These are phyloP conservation scores for Lasioglossum villosulum DNA, from an alignment of 2,888 invertebrate genomes.

Conservation along the genomic window DNA sequence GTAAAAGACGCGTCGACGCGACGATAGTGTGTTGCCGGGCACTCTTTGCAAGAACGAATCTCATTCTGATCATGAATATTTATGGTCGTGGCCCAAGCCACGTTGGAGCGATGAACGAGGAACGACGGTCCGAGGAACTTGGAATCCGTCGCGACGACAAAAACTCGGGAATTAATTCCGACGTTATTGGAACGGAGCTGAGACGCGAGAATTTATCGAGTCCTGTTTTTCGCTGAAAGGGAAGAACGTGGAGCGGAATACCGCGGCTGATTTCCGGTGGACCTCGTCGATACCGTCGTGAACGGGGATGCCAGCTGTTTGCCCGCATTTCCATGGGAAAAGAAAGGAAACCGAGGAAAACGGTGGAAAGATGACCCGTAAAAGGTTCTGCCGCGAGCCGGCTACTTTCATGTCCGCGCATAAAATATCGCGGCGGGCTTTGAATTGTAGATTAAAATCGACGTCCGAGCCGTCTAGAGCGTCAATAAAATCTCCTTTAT, in stretches of 20 bases:
- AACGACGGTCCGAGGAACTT: neutral
- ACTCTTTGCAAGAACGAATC: constrained; percentile 30
- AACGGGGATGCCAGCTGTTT: neutral
- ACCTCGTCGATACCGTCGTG: neutral
- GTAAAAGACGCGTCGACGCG: constrained; percentile 10
- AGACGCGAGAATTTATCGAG: neutral
- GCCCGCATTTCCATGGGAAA: constrained; percentile 17
- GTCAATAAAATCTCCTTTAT: constrained; percentile 14
- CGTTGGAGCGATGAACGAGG: neutral
- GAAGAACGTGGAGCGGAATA: constrained; percentile 13
- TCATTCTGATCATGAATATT: constrained; percentile 42
- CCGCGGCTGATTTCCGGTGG: neutral
- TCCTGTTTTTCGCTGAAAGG: neutral
- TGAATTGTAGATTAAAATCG: constrained; percentile 54
- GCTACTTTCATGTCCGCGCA: constrained; percentile 36
- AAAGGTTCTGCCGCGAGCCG: constrained; percentile 29
- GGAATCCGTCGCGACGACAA: constrained; percentile 2
- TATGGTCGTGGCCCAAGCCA: neutral
- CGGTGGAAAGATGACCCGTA: constrained; percentile 1
- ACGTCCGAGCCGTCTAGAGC: neutral
- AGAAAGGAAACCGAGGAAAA: neutral
- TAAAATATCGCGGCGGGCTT: constrained; percentile 41
- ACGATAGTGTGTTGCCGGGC: constrained; percentile 17
- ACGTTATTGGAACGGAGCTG: neutral
- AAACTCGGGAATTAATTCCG: constrained; percentile 14